Percentiles rank a stretch among this genome's conserved stretches.
These are phyloP conservation scores for Chrysopa pallens DNA, from an alignment of 1,140 invertebrate species.

Conservation along the genomic window DNA sequence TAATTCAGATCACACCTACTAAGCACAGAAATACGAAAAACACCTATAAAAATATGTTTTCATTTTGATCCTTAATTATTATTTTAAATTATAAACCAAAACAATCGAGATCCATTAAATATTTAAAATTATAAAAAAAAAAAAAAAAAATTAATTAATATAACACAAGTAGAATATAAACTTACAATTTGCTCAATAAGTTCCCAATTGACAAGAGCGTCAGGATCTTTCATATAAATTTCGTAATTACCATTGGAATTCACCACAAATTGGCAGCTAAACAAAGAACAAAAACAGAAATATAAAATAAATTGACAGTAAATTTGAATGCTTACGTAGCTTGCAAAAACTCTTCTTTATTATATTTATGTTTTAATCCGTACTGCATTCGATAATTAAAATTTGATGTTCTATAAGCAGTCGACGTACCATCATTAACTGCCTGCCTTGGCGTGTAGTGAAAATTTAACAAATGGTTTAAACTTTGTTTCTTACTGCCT, in stretches of 20 bases:
- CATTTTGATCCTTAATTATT: no score
- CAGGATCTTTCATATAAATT: slow-evolving; percentile 60
- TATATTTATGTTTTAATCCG: slow-evolving; percentile 50
- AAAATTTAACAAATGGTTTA: slow-evolving; percentile 85
- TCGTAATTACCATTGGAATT: slow-evolving; percentile 58
- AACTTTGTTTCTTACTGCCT: slow-evolving; percentile 79
- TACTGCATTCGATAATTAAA: slow-evolving; percentile 10
- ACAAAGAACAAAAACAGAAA: slow-evolving; percentile 19
- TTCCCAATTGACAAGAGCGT: slow-evolving; percentile 81
- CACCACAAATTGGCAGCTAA: slow-evolving; percentile 89
- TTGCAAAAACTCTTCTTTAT: slow-evolving; percentile 84
- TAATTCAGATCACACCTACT: no score
- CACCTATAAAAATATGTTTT: no score
- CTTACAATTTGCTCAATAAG: slow-evolving; percentile 81
- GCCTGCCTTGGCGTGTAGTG: slow-evolving; percentile 41
- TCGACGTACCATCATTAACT: slow-evolving; percentile 17
- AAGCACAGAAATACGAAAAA: no score
- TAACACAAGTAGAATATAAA: no score
- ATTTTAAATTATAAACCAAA: no score
- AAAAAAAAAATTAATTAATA: no score
- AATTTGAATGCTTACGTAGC: slow-evolving; percentile 52
- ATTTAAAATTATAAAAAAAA: no score
- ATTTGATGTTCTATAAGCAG: slow-evolving; percentile 2
- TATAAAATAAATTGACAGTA: slow-evolving; percentile 2
- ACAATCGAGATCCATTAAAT: no score